These are phyloP conservation scores for Phaonia tiefii DNA, from an alignment of 2,888 invertebrate genomes.

Conservation along the genomic window DNA sequence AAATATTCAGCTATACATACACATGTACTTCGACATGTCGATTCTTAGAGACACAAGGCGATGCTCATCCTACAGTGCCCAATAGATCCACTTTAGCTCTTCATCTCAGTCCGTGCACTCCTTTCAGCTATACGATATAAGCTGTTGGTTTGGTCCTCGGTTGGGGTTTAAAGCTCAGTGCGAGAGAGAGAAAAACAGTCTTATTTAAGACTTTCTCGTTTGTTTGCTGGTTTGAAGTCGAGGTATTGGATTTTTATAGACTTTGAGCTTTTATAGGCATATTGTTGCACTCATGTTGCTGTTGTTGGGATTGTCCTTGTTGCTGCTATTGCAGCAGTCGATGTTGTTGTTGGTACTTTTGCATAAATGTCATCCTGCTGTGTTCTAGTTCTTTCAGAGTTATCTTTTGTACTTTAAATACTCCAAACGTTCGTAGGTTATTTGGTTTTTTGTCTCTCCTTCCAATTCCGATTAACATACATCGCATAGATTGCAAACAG, in stretches of 20 bases:
- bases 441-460: slow-evolving; percentile 42
- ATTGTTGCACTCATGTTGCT: slow-evolving; percentile 32
- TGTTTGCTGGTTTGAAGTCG: slow-evolving; percentile 9
- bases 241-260: slow-evolving; percentile 46
- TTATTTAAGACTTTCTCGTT: slow-evolving; percentile 8
- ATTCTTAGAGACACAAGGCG: background rate
- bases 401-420: slow-evolving; percentile 32
- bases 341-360: background rate
- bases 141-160: slow-evolving; percentile 16
- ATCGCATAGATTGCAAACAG: slow-evolving; percentile 39
- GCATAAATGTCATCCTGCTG: slow-evolving; percentile 76
- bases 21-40: background rate
- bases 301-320: background rate
- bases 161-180: background rate
- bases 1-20: slow-evolving; percentile 3
- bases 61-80: background rate
- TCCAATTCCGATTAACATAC: slow-evolving; percentile 47
- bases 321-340: slow-evolving; percentile 16
- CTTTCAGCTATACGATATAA: slow-evolving; percentile 34
- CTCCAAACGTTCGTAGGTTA: slow-evolving; percentile 51
- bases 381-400: slow-evolving; percentile 74
- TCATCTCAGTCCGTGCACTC: slow-evolving; percentile 36
- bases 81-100: slow-evolving; percentile 3
- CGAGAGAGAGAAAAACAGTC: background rate
- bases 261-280: slow-evolving; percentile 64